A percentile compares a stretch with the other conserved stretches of the same genome.
These are phyloP conservation scores for Chelmon rostratus DNA, from an alignment of 2,797 vertebrate genomes.

Conservation along the genomic window DNA sequence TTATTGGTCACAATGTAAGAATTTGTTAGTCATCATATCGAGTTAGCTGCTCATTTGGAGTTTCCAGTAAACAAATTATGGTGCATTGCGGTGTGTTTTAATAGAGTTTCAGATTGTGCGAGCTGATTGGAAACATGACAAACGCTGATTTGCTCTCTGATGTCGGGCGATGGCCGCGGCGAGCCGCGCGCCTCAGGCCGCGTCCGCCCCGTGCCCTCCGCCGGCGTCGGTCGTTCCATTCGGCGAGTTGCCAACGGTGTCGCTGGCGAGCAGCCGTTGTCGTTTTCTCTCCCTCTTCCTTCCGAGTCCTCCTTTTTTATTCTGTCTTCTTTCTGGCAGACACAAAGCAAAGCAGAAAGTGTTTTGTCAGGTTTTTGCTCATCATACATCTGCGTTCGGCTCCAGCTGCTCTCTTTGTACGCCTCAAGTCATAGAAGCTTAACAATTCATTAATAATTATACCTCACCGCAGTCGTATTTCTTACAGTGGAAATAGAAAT, in stretches of 20 bases:
- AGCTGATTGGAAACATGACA: slow-evolving; percentile 9
- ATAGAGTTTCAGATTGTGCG: no score
- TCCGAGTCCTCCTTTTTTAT: slow-evolving; percentile 57
- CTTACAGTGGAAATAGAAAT: background rate
- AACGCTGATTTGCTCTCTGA: background rate
- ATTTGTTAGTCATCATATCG: slow-evolving; percentile 3
- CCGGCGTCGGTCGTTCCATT: slow-evolving; percentile 34
- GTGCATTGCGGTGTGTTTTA: no score
- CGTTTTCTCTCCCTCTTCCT: slow-evolving; percentile 60
- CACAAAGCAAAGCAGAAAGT: background rate
- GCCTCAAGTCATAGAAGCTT: background rate
- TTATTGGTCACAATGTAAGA: background rate
- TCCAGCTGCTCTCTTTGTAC: background rate
- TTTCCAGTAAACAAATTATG: slow-evolving; percentile 8
- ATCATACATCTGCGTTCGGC: slow-evolving; percentile 2
- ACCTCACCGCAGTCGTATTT: background rate
- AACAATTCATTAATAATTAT: background rate
- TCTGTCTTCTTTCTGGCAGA: slow-evolving; percentile 63
- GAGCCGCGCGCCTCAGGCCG: background rate
- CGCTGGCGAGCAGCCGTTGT: slow-evolving; percentile 31
- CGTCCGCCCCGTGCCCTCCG: background rate
- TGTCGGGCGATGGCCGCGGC: background rate
- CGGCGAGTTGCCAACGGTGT: background rate
- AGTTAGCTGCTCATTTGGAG: background rate
- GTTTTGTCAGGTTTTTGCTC: background rate